These are phyloP conservation scores for Rhinogobius similis DNA, from an alignment of 2,113 vertebrate genomes.

Conservation along the genomic window DNA sequence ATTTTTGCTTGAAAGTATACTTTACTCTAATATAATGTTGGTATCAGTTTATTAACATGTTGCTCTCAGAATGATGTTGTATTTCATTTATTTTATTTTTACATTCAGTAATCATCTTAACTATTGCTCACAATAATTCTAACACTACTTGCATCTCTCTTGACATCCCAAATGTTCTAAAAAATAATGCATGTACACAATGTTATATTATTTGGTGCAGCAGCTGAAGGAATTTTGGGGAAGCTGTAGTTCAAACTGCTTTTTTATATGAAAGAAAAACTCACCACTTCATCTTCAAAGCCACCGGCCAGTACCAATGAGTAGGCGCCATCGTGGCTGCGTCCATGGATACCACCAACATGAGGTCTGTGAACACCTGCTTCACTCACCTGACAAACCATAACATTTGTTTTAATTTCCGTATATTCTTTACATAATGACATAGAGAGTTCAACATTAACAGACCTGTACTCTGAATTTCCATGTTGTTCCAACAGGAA, in stretches of 20 bases:
- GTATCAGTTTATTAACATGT: no score
- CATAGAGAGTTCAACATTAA: not conserved
- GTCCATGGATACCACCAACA: constrained; percentile 96
- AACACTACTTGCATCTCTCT: no score
- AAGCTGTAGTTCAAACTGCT: not conserved
- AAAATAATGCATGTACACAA: no score
- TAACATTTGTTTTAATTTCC: not conserved
- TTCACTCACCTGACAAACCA: constrained; percentile 87
- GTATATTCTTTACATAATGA: not conserved
- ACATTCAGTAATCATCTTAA: no score
- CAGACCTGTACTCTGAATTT: constrained; percentile 96
- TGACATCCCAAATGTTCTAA: no score
- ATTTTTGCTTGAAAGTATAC: no score
- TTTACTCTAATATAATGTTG: no score
- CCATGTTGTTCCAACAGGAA: constrained; percentile 96
- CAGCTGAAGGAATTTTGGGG: no score
- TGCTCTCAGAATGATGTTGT: no score
- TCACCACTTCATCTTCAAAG: constrained; percentile 98
- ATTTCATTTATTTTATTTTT: no score
- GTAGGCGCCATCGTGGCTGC: constrained; percentile 95
- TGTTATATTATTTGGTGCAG: no score
- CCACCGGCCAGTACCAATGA: constrained; percentile 96
- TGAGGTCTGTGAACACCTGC: constrained; percentile 97
- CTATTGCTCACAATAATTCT: no score
- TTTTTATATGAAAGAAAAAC: constrained; percentile 68